Percentiles rank a stretch among this genome's conserved stretches.
These are phyloP conservation scores for Poecilus cupreus DNA, from an alignment of 2,888 invertebrate species.

Conservation along the genomic window DNA sequence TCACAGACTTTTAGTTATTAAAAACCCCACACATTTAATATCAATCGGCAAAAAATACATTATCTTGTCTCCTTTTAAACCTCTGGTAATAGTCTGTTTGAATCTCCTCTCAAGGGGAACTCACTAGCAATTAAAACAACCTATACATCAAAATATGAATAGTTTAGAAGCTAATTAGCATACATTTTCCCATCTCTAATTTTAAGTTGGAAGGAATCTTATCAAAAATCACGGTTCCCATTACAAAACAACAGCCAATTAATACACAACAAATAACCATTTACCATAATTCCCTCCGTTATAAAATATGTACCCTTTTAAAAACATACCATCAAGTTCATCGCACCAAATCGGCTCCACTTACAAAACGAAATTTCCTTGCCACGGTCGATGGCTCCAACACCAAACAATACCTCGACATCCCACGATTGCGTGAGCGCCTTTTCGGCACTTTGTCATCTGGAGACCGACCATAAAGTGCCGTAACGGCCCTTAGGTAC, in stretches of 20 bases:
- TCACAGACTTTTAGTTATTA: no score
- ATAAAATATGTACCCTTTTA: slow-evolving; percentile 15
- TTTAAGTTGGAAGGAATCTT: background rate
- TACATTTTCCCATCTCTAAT: no score
- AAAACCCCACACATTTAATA: no score
- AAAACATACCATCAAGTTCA: background rate
- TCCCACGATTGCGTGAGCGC: background rate
- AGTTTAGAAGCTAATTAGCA: no score
- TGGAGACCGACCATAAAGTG: slow-evolving; percentile 2
- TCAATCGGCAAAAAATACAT: no score
- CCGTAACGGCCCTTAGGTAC: slow-evolving; percentile 35
- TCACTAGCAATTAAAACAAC: no score
- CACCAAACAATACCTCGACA: background rate
- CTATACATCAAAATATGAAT: no score
- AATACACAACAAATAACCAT: background rate
- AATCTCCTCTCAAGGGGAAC: no score
- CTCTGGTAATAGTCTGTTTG: no score
- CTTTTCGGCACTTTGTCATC: slow-evolving; percentile 33
- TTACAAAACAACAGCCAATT: background rate
- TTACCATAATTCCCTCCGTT: background rate
- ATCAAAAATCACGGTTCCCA: slow-evolving; percentile 1
- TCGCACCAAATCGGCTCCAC: background rate
- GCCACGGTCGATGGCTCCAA: slow-evolving; percentile 11
- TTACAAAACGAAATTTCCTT: slow-evolving; percentile 15
- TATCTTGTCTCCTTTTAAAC: no score